Percentiles rank a stretch among this genome's conserved stretches.
These are phyloP conservation scores for Emydocephalus ijimae DNA, from an alignment of 2,113 vertebrate genomes.

Conservation along the genomic window DNA sequence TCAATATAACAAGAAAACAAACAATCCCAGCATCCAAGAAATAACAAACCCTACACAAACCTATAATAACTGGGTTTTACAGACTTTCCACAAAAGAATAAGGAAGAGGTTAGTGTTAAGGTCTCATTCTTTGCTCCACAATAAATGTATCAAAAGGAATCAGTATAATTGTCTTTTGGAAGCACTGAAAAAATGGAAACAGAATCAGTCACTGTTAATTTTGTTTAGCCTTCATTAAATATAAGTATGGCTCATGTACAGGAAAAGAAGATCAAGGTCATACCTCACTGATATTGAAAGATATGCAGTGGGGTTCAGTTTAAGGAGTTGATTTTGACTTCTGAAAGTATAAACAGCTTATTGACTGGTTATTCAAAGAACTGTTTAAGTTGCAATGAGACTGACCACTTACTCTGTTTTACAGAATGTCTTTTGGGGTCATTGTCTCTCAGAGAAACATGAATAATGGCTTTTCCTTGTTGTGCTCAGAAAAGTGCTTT, in stretches of 20 bases:
- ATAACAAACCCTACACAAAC: not conserved
- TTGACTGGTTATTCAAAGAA: not conserved
- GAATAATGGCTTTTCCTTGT: not conserved
- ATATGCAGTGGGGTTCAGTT: not conserved
- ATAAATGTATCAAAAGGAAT: not conserved
- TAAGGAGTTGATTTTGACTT: not conserved
- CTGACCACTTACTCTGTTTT: not conserved
- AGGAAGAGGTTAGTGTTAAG: not conserved
- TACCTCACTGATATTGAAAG: not conserved
- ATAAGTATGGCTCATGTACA: not conserved
- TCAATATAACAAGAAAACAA: constrained; percentile 9
- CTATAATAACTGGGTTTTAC: not conserved
- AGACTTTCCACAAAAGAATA: not conserved
- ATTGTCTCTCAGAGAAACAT: not conserved
- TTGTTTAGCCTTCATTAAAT: not conserved
- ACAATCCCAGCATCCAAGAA: not conserved
- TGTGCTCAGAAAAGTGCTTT: not conserved
- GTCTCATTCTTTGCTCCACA: not conserved
- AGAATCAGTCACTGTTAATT: not conserved
- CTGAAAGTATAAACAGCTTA: not conserved
- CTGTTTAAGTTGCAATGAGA: not conserved
- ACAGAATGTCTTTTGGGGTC: not conserved
- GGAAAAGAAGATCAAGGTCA: not conserved
- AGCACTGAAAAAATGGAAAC: not conserved
- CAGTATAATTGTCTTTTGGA: not conserved